phyloP scores from a whole-genome alignment of 2,888 invertebrate species.

The Hemistola chrysoprasaria region DNA sequence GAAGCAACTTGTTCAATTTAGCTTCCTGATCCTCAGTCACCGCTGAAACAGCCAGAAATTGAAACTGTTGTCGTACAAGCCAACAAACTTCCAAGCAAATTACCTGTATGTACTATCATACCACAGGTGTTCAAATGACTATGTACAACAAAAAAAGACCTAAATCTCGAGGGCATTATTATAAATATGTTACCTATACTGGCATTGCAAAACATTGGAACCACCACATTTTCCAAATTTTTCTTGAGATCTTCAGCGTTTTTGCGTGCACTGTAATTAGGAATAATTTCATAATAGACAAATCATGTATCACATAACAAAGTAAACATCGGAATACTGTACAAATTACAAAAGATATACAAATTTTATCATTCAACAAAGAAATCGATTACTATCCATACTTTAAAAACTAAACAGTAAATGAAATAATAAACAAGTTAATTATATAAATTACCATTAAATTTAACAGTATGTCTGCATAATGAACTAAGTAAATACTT shows the following conservation, averaged over 20 bases:
- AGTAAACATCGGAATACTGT: constrained; percentile 36
- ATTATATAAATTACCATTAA: too few relatives aligned
- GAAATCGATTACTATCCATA: background rate
- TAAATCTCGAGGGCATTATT: constrained; percentile 79
- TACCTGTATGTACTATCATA: constrained; percentile 73
- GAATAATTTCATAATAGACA: constrained; percentile 80
- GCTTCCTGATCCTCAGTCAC: constrained; percentile 93
- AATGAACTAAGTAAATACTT: too few relatives aligned
- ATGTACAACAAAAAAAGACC: constrained; percentile 69
- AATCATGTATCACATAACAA: constrained; percentile 44
- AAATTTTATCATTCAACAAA: background rate
- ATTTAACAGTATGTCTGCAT: too few relatives aligned
- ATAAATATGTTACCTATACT: constrained; percentile 86
- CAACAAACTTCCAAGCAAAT: constrained; percentile 63
- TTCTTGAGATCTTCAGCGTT: constrained; percentile 96
- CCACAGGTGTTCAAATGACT: constrained; percentile 70
- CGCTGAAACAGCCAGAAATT: constrained; percentile 81
- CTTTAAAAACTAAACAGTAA: too few relatives aligned
- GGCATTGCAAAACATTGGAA: constrained; percentile 98
- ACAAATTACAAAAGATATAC: constrained; percentile 3
- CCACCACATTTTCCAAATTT: constrained; percentile 96
- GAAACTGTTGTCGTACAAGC: constrained; percentile 66
- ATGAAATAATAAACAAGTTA: too few relatives aligned
- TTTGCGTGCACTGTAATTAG: constrained; percentile 94
- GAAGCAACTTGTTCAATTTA: constrained; percentile 96